Evolutionary conservation across 2,888 invertebrate species (phyloP).

Genomic region (Drosophila villosipedis): DNA sequence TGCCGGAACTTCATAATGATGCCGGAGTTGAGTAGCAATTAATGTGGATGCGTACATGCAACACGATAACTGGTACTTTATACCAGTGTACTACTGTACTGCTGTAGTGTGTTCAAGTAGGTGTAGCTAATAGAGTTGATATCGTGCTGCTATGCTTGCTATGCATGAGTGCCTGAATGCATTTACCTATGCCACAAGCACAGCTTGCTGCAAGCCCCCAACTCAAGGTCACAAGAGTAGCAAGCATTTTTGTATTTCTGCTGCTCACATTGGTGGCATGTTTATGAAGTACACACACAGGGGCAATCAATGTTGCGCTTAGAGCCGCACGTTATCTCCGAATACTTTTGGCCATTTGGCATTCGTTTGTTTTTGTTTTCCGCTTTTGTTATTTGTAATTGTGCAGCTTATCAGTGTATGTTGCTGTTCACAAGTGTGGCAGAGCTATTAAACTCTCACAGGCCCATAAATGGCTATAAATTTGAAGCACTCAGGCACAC

Average conservation of each 20-base stretch:
- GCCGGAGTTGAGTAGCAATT: conserved; percentile 52
- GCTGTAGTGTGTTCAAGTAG: conserved; percentile 4
- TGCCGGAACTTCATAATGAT: conserved; percentile 42
- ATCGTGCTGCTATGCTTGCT: conserved; percentile 2
- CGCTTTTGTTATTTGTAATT: conserved; percentile 54
- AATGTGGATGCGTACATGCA: conserved; percentile 39
- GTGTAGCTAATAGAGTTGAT: conserved; percentile 41
- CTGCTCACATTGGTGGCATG: neutral
- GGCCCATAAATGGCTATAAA: conserved; percentile 50
- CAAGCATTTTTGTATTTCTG: neutral
- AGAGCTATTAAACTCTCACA: conserved; percentile 40
- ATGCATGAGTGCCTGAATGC: neutral
- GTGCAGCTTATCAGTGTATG: conserved; percentile 60
- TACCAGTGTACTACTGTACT: conserved; percentile 18
- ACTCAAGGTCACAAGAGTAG: conserved; percentile 58
- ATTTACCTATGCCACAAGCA: conserved; percentile 5
- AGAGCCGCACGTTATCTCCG: conserved; percentile 31
- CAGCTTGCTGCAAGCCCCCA: conserved; percentile 26
- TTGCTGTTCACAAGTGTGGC: conserved; percentile 50
- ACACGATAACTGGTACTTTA: conserved; percentile 7
- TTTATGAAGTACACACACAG: conserved; percentile 30
- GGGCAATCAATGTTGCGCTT: conserved; percentile 40
- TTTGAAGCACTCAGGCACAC: conserved; percentile 30
- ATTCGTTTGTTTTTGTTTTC: conserved; percentile 13
- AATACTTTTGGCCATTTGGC: conserved; percentile 20